These are phyloP conservation scores for Apotomis turbidana DNA, from an alignment of 2,888 invertebrate genomes.

Conservation along the genomic window DNA sequence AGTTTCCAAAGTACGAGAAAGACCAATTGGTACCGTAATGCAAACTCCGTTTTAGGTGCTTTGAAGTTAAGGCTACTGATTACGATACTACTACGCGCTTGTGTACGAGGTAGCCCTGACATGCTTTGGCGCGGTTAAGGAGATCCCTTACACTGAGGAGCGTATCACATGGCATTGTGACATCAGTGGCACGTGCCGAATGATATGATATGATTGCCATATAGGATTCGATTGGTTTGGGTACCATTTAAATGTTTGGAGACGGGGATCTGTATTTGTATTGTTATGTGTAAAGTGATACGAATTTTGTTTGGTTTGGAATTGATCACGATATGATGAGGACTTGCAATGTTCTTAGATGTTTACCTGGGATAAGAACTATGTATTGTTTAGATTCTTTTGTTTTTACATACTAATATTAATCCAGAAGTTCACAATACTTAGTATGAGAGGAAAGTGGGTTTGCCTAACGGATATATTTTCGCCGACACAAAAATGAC, in stretches of 20 bases:
- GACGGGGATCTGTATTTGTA: not conserved
- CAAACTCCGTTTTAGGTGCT: conserved; percentile 4
- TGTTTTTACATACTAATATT: too few species aligned
- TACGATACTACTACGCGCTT: conserved; percentile 39
- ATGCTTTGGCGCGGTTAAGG: conserved; percentile 70
- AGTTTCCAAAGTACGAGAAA: too few species aligned
- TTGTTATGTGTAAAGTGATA: not conserved
- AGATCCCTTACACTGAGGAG: conserved; percentile 62
- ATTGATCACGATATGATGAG: too few species aligned
- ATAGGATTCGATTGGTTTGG: not conserved
- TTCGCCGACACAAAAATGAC: too few species aligned
- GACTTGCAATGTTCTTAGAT: too few species aligned
- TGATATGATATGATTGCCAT: conserved; percentile 11
- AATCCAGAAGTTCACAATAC: too few species aligned
- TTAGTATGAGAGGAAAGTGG: too few species aligned
- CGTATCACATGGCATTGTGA: conserved; percentile 30
- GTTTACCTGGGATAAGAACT: too few species aligned
- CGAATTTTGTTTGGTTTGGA: not conserved
- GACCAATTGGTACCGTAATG: not conserved
- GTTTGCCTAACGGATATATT: too few species aligned
- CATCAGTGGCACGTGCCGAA: conserved; percentile 24
- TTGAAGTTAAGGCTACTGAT: conserved; percentile 24
- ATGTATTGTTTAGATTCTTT: too few species aligned
- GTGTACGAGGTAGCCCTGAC: conserved; percentile 77
- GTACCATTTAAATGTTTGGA: not conserved